Evolutionary conservation across 2,888 invertebrate genomes (phyloP), one percentile per base, ranked within the genome.

Genomic region (Tachina grossa): DNA sequence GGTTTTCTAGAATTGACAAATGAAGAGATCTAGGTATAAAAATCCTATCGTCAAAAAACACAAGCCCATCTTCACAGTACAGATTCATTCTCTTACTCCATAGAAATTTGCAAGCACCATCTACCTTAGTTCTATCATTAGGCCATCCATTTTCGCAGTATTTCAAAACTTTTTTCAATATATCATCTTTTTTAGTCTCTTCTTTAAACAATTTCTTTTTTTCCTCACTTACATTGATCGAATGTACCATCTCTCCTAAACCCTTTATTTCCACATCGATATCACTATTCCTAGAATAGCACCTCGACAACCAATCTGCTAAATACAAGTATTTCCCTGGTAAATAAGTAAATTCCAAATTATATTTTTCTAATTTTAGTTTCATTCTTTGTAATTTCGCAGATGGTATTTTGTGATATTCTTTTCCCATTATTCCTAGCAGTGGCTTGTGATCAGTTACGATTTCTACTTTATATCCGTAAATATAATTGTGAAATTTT

Each of bases 311-410:
- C 45, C 81, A 80, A 61, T 87, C 87, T n/a, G 87, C 87, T 47
- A 88, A 55, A 82, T 82, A 81, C 41, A 88, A 72, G 47, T 87
- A 83, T 85, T 88, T 89, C 8, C 88, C 89, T 6, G 88, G 88
- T n/a, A 88, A 41, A 68, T 88, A 89, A n/a, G 63, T 83, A 39
- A 89, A 80, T 41, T 63, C 69, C n/a, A 89, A 61, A 31, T 88
- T 72, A 86, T 89, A 89, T 65, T 86, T 88, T 43, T 77, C 51
- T 13, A 89, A 63, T 47, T 83, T 87, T 11, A 89, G 53, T 51
- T 84, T 85, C 87, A 88, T 87, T 66, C 87, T 77, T 61, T 87
- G 87, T 14, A 89, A 63, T 16, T 86, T 85, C 19, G 85, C 82
- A 4, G 86, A 87, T 10, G 86, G 82, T 43, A 89, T 87, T 81